Evolutionary conservation across 2,888 invertebrate genomes (phyloP).

Genomic region (Limnephilus lunatus): DNA sequence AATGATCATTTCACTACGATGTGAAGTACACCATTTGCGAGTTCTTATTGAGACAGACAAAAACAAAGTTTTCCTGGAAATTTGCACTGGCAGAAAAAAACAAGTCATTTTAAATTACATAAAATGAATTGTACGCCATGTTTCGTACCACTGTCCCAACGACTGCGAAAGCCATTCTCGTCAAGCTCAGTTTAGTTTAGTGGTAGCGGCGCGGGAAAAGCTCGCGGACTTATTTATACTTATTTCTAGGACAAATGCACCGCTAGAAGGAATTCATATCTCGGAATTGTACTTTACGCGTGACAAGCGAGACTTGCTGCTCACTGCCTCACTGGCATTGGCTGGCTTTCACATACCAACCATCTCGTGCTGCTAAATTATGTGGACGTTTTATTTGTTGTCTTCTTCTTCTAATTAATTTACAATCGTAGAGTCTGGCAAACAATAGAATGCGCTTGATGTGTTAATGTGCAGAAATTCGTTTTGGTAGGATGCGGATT

Average conservation of each 20-base stretch:
- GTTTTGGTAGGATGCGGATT: too few relatives aligned
- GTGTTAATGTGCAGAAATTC: too few relatives aligned
- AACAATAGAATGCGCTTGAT: too few relatives aligned
- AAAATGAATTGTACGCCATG: background rate
- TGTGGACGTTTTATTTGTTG: background rate
- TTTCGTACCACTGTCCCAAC: background rate
- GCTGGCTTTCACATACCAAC: background rate
- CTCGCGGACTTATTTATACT: background rate
- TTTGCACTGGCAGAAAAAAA: too few relatives aligned
- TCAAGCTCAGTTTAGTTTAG: slow-evolving; percentile 18
- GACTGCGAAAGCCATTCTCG: background rate
- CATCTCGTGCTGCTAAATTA: background rate
- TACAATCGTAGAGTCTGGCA: background rate
- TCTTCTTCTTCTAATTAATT: background rate
- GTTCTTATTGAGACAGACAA: too few relatives aligned
- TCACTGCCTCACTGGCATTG: background rate
- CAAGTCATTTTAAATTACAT: too few relatives aligned
- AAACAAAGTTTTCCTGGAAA: too few relatives aligned
- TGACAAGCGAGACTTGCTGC: background rate
- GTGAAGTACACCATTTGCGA: too few relatives aligned
- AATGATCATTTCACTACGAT: too few relatives aligned
- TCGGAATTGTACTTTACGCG: background rate
- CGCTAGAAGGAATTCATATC: background rate
- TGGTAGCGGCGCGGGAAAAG: background rate
- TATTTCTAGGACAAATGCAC: slow-evolving; percentile 2